phyloP scores from a whole-genome alignment of 1,140 invertebrate genomes.

The Onthophagus taurus region DNA sequence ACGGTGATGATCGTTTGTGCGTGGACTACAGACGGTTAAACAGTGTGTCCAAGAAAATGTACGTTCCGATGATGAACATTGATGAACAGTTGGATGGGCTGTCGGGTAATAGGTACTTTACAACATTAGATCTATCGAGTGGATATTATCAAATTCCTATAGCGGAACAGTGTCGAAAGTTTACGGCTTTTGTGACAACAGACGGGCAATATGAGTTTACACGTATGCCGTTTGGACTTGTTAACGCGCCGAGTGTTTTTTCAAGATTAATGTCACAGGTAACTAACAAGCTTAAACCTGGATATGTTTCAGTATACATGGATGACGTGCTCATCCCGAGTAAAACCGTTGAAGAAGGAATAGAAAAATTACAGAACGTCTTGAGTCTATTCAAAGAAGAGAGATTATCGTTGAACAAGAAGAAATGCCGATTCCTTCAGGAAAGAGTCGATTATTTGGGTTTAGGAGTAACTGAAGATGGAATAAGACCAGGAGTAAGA shows the following conservation, averaged over 20 bases:
- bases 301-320: too few species aligned
- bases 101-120: constrained; percentile 19
- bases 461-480: constrained; percentile 3
- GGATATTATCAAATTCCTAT: constrained; percentile 25
- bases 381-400: constrained; percentile 13
- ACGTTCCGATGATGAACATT: constrained; percentile 7
- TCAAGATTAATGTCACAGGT: constrained; percentile 23
- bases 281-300: too few species aligned
- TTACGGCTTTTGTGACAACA: constrained; percentile 31
- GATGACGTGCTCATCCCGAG: constrained; percentile 20
- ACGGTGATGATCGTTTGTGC: not conserved
- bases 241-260: constrained; percentile 28
- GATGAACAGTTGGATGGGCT: constrained; percentile 14
- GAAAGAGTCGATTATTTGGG: constrained; percentile 12
- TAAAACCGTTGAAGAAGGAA: constrained; percentile 19
- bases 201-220: constrained; percentile 36
- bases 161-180: constrained; percentile 5
- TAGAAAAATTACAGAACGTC: constrained; percentile 18
- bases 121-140: constrained; percentile 11
- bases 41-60: constrained; percentile 3
- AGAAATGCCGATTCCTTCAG: constrained; percentile 6
- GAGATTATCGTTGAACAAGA: constrained; percentile 6
- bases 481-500: constrained; percentile 16
- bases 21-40: constrained; percentile 5
- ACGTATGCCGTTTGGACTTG: constrained; percentile 35